Evolutionary conservation across 2,797 vertebrate species (phyloP), one percentile per base, ranked within the genome.

Genomic region (Salmo trutta): DNA sequence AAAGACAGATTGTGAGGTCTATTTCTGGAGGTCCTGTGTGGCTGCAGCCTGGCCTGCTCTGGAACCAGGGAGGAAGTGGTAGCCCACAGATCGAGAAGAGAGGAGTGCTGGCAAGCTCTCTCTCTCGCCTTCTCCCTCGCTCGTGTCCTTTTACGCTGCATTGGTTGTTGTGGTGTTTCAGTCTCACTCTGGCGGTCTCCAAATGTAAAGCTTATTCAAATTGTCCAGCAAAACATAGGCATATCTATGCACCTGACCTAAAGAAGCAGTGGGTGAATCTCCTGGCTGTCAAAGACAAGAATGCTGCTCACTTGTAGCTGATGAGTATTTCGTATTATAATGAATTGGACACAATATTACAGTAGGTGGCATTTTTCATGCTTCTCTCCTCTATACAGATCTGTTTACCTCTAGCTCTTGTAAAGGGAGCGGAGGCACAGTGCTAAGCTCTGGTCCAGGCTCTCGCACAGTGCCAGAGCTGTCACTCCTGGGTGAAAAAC

Each of bases 1-100:
- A 91, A 92, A 91, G 87, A 85, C 85, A 91, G 88, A 90, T 88
- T 92, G 90, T 89, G 83, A 82, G 81, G 76, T 76, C 83, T 92
- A 92, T 93, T 93, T 91, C 86, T 91, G 86, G 88, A 87, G 86
- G 82, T 85, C 70, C 85, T 84, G 80, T 81, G 85, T 83, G 85
- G 80, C 88, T 83, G 82, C 82, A 75, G 82, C 51, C 56, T 75
- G 82, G 33, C 59, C 77, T 29, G 84, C 83, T 82, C 79, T 75
- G 72, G 54, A 84, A 74, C 33, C 5, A 75, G 75, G 79, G 85
- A 92, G 90, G 90, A 92, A 91, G 91, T 90, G 88, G 87, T 84
- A 81, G 86, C 75, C 91, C 88, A 84, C 89, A 92, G 86, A 85
- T 89, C 85, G 86, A 92, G 86, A 85, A 7, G 36, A 33, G 33